Percentiles rank a stretch among this genome's conserved stretches.
Conservation (phyloP, 1,140 invertebrate species). For the Harlomillsia oculata region DNA sequence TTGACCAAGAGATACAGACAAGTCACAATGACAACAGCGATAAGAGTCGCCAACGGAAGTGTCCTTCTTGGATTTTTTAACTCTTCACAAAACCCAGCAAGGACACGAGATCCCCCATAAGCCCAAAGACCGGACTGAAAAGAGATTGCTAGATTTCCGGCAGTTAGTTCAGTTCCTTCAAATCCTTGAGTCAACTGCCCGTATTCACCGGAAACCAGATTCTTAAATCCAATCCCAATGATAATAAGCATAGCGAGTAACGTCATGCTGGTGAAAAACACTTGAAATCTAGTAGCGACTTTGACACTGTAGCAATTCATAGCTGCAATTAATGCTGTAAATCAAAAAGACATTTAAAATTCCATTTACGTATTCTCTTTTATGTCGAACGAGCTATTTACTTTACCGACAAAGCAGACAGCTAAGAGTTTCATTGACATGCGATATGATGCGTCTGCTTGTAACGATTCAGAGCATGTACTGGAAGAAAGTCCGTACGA, state of each 20-base stretch:
- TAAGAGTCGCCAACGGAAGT: conserved; percentile 76
- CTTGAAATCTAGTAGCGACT: conserved; percentile 76
- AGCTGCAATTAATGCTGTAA: conserved; percentile 72
- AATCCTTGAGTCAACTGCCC: conserved; percentile 37
- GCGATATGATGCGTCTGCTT: conserved; percentile 41
- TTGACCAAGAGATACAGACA: conserved; percentile 83
- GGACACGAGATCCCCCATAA: conserved; percentile 73
- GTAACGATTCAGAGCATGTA: conserved; percentile 37
- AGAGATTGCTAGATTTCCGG: conserved; percentile 73
- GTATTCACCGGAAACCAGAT: conserved; percentile 57
- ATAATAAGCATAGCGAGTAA: conserved; percentile 70
- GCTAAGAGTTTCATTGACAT: conserved; percentile 57
- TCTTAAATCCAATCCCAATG: conserved; percentile 69
- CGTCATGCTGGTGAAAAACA: conserved; percentile 78
- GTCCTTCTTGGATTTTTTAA: conserved; percentile 52
- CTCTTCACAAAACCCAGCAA: conserved; percentile 33
- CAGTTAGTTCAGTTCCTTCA: too few species aligned
- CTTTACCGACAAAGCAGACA: conserved; percentile 37
- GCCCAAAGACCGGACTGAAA: conserved; percentile 80
- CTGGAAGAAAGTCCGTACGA: conserved; percentile 28
- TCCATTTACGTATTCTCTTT: too few species aligned
- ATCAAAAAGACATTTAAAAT: too few species aligned
- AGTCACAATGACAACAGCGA: conserved; percentile 82
- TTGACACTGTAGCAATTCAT: conserved; percentile 82
- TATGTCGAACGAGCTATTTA: too few species aligned